These are phyloP conservation scores for Mnemiopsis leidyi DNA, from an alignment of 37 sponge, comb jelly and placozoan species.

Conservation along the genomic window DNA sequence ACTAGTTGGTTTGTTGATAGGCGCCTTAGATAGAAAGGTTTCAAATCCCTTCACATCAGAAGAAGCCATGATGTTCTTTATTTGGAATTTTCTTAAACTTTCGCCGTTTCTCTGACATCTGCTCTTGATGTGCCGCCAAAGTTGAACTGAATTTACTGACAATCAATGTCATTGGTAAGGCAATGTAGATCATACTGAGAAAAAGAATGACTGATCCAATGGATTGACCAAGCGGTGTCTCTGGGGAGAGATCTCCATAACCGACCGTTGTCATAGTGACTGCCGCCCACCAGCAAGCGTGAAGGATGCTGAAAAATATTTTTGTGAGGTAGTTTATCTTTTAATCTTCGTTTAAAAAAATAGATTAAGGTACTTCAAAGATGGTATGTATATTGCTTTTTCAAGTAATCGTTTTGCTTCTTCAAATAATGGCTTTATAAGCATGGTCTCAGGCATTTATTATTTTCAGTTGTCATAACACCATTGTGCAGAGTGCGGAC, in stretches of 20 bases:
- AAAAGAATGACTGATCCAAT: not conserved
- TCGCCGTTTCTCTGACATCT: not conserved
- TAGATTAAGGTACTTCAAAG: too few species aligned
- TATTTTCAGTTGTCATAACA: too few species aligned
- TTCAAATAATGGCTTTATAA: too few species aligned
- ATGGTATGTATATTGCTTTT: too few species aligned
- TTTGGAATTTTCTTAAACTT: constrained; percentile 19
- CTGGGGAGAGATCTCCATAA: not conserved
- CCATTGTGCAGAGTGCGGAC: too few species aligned
- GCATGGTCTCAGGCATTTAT: too few species aligned
- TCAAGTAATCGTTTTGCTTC: too few species aligned
- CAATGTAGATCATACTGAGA: constrained; percentile 14
- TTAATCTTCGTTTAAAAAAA: too few species aligned
- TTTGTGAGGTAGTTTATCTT: too few species aligned
- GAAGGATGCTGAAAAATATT: not conserved
- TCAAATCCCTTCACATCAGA: not conserved
- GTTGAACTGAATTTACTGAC: constrained; percentile 9
- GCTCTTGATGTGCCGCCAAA: not conserved
- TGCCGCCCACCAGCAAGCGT: constrained; percentile 28
- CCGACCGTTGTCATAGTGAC: constrained; percentile 24
- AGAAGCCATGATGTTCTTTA: not conserved
- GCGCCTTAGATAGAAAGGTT: too few species aligned
- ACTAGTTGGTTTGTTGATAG: too few species aligned
- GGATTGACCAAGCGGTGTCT: not conserved
- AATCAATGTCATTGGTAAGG: not conserved